Base-by-base conservation (phyloP, 2,888 invertebrate species). In the Spodoptera littoralis region DNA sequence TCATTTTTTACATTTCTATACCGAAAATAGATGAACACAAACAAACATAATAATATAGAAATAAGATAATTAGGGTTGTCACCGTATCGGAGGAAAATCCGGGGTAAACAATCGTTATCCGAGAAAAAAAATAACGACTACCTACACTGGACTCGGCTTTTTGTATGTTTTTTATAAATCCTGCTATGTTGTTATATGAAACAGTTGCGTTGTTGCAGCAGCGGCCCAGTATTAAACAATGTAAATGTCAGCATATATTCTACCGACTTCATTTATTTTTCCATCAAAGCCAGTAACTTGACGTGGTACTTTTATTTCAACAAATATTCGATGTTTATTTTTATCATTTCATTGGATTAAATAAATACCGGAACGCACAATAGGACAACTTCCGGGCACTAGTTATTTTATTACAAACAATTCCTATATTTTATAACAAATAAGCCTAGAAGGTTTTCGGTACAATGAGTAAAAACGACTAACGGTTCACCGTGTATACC, bases 41-140 rank as follows among this genome's bases (percentile, higher is more conserved):
- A 43, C 4, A 13, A 9, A 36, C n/a, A 1, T 8, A 44, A n/a
- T n/a, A n/a, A n/a, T 41, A 48, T 4, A 1, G n/a, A 13, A 11
- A 22, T 8, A 59, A 53, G 30, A 48, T 60, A 60, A 67, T 67
- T 49, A 67, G 22, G 22, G n/a, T 42, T 42, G 48, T 67, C 43
- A 44, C 24, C 24, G n/a, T 43, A 41, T 49, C 11, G 42, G 24
- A 44, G 12, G 11, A n/a, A 45, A 22, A 42, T 24, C 18, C n/a
- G 12, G 30, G 8, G 45, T 36, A 68, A 61, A 46, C n/a, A 50
- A 54, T 53, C 13, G n/a, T 30, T 53, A 50, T 42, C 13, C 30
- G 24, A 45, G 30, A 53, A 45, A 11, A 11, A 18, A 53, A 49
- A 45, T 44, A 45, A 52, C 9, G 18, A 60, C n/a, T 18, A 36